Evolutionary conservation across 2,113 vertebrate species (phyloP), one percentile per base, ranked within the genome.

Genomic region (Onychostruthus taczanowskii): DNA sequence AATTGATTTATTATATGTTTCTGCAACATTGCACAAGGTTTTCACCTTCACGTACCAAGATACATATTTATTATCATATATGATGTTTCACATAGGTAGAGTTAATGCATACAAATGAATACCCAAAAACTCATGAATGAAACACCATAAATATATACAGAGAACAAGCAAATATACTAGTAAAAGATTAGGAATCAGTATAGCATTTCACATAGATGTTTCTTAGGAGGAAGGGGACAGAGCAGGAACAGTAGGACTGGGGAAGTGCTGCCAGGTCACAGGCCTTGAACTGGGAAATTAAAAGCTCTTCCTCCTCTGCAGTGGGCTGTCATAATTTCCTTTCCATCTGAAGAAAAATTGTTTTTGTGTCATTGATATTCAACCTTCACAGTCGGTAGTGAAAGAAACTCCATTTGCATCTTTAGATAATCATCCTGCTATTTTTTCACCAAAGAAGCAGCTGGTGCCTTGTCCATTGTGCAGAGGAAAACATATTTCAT

Each of bases 401-500:
- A 94, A 72, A 74, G 82, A 70, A 94, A 55, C 62, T 93, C 86
- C 76, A 96, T 96, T 96, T 96, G 59, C 78, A 87, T 94, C 31
- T 89, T 90, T 75, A 84, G 58, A 93, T 93, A 88, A 96, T 89
- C 50, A 68, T 94, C 68, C 18, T 20, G 30, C 61, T 96, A 11
- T 91, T 97, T 91, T 94, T 94, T 95, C 56, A 90, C 73, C 55
- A 91, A 91, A 87, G 58, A 90, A 96, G 90, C 94, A 95, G 76
- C 82, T 96, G 87, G 67, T 94, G 81, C 77, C 89, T 95, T 97
- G 83, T 63, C 94, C 78, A 52, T 43, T 97, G 84, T 96, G 63
- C 86, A 90, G 43, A 95, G 73, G 53, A 94, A 97, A 96, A 74
- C 35, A 63, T 87, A 87, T 91, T 96, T 97, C 72, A 93, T 95